Conservation (phyloP, 2,888 invertebrate genomes). For the Caenorhabditis sp. region DNA sequence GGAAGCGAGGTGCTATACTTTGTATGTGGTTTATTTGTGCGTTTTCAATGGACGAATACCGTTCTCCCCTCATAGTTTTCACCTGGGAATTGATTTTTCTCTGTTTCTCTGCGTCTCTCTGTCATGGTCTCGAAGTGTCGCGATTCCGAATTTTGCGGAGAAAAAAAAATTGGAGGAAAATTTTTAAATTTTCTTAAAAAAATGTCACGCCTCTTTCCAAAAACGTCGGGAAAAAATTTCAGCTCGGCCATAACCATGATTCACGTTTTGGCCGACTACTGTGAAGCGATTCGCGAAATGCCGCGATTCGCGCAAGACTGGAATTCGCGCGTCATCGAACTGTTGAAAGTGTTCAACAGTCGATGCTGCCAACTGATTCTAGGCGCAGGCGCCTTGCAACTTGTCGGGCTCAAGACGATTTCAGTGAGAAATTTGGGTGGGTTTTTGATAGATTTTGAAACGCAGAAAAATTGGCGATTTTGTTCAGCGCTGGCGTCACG, state of each 20-base stretch:
- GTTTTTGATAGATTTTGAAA: not conserved
- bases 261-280: slow-evolving; percentile 90
- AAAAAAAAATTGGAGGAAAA: too few species aligned
- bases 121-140: too few species aligned
- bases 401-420: slow-evolving; percentile 85
- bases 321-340: slow-evolving; percentile 74
- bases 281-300: slow-evolving; percentile 82
- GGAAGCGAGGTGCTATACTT: too few species aligned
- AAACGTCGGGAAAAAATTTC: too few species aligned
- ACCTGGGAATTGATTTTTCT: too few species aligned
- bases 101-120: too few species aligned
- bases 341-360: slow-evolving; percentile 73
- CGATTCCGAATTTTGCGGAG: too few species aligned
- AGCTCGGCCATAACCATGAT: slow-evolving; percentile 85
- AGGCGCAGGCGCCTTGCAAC: slow-evolving; percentile 93
- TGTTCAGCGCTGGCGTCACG: slow-evolving; percentile 73
- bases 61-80: too few species aligned
- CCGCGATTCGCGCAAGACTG: slow-evolving; percentile 72
- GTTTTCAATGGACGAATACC: too few species aligned
- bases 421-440: slow-evolving; percentile 87
- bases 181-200: too few species aligned
- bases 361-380: slow-evolving; percentile 86
- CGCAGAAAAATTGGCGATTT: slow-evolving; percentile 1
- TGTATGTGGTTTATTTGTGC: too few species aligned
- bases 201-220: too few species aligned